Base-by-base conservation (phyloP, 1,140 invertebrate genomes). In the Reticulitermes speratus region DNA sequence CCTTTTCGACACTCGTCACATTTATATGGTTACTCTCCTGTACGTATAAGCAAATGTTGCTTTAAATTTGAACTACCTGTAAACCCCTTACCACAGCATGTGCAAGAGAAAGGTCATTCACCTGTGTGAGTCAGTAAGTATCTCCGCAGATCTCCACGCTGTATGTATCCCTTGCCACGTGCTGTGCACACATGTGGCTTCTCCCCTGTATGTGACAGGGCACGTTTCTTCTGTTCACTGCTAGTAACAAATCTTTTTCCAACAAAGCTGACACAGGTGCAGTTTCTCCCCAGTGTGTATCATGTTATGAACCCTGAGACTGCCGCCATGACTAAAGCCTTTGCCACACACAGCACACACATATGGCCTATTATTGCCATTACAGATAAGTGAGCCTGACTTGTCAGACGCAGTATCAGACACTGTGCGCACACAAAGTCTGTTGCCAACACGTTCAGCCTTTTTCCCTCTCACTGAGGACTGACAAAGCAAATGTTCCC, bases 41-140 rank as follows among this genome's bases (percentile, higher is more conserved):
- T 59, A 16, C 65, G 84, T 48, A 30, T 48, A 14, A 30, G 0
- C 21, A 59, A 45, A 48, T 85, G 84, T 32, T 32, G 25, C 16
- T 38, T 85, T 30, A 85, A n/a, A 12, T n/a, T n/a, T 30, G 23
- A 44, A n/a, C 44, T 85, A 25, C 30, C n/a, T 32, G 84, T 21
- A 48, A 59, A 85, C 3, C 30, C n/a, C 30, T 59, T 65, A n/a
- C 16, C 84, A 59, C 84, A 85, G 12, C 16, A 48, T 30, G 25
- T n/a, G 19, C 84, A 85, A 2, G 12, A 44, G 44, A 21, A 85
- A n/a, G 84, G 84, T 30, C 30, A n/a, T 44, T 85, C 84, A 59
- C 84, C 84, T 6, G 52, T 85, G 19, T 85, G 84, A 48, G 38
- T 65, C n/a, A 12, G 6, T 44, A 55, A 19, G 30, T 85, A 52